These are phyloP conservation scores for Equus quagga DNA, from an alignment of 2,113 vertebrate species.

Conservation along the genomic window DNA sequence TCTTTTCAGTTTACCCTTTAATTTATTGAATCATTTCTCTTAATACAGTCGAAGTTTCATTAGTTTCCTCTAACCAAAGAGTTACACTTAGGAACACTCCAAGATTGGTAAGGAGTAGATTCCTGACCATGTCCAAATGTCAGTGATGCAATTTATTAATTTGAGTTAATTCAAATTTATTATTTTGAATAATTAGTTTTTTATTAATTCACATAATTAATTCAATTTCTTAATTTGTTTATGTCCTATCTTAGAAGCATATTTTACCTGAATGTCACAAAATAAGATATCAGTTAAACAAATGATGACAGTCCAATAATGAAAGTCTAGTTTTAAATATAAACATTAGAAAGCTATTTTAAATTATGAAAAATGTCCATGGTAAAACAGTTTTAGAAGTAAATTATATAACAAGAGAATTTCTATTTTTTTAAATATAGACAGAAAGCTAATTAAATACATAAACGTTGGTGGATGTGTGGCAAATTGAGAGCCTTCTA, in stretches of 20 bases:
- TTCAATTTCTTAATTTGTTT: not conserved
- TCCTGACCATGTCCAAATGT: not conserved
- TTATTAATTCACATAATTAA: too few species aligned
- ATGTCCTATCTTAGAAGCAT: not conserved
- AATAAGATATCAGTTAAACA: not conserved
- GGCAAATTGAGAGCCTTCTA: not conserved
- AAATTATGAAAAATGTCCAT: not conserved
- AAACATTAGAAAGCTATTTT: not conserved
- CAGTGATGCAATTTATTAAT: not conserved
- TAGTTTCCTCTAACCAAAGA: not conserved
- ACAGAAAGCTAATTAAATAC: not conserved
- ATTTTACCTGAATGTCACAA: not conserved
- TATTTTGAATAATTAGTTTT: not conserved
- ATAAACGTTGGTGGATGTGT: not conserved
- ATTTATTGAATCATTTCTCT: not conserved
- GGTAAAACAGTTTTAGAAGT: not conserved
- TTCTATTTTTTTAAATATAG: not conserved
- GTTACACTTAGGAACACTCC: not conserved
- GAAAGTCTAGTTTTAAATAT: not conserved
- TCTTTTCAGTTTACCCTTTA: not conserved
- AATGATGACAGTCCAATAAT: not conserved
- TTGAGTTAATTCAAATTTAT: not conserved
- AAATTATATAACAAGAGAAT: not conserved
- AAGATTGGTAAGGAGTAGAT: not conserved
- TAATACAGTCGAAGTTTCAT: not conserved